These are phyloP conservation scores for Eutolmus rufibarbis DNA, from an alignment of 2,888 invertebrate genomes.

Conservation along the genomic window DNA sequence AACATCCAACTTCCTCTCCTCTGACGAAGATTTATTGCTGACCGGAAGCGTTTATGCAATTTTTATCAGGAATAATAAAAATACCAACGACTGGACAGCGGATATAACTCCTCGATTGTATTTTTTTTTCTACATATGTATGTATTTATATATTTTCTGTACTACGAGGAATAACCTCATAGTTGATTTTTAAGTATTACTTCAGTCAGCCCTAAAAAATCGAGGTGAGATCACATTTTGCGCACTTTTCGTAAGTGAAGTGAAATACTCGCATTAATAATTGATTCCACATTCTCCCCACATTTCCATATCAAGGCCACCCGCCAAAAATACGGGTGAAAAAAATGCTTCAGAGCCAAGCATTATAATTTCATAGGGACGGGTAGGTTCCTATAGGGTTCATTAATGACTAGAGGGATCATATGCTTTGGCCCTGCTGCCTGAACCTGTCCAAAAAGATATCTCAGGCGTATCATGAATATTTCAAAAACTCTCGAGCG, in stretches of 20 bases:
- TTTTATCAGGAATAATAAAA: not conserved
- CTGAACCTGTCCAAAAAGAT: not conserved
- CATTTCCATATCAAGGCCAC: not conserved
- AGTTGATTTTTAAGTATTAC: not conserved
- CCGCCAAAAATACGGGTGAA: not conserved
- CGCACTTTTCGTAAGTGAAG: not conserved
- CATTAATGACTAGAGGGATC: not conserved
- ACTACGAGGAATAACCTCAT: not conserved
- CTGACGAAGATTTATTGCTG: not conserved
- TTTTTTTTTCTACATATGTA: not conserved
- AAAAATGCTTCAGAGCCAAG: not conserved
- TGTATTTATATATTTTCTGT: not conserved
- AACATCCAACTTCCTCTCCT: not conserved
- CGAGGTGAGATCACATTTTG: not conserved
- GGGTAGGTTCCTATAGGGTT: not conserved
- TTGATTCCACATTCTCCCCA: not conserved
- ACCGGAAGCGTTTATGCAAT: not conserved
- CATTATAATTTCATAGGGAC: not conserved
- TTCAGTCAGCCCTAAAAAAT: not conserved
- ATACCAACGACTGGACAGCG: not conserved
- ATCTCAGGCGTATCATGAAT: not conserved
- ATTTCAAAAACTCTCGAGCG: not conserved
- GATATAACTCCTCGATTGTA: not conserved
- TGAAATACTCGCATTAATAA: slow-evolving; percentile 11
- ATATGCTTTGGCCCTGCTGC: not conserved